A percentile compares a stretch with the other conserved stretches of the same genome.
phyloP scores from a whole-genome alignment of 2,113 vertebrate genomes.

The Glaucomys volans region DNA sequence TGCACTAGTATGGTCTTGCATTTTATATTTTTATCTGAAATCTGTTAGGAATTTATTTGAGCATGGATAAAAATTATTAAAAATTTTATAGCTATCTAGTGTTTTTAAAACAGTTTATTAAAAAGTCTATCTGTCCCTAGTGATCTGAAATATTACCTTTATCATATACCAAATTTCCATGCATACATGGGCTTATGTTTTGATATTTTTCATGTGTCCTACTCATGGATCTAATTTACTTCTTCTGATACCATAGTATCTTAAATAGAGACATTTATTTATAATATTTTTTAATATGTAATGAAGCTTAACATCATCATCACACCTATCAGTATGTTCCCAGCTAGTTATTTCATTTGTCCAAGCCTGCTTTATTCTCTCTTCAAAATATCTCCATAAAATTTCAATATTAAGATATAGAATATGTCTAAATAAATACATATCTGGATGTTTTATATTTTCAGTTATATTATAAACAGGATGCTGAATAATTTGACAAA shows the following conservation, averaged over 20 bases:
- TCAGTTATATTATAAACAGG: background rate
- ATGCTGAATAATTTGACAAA: background rate
- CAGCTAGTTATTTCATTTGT: background rate
- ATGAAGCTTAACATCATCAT: background rate
- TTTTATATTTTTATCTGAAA: conserved; percentile 31
- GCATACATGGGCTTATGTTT: background rate
- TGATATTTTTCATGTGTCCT: background rate
- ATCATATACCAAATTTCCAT: background rate
- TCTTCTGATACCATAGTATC: background rate
- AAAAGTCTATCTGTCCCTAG: background rate
- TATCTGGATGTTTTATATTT: background rate
- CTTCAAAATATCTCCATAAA: background rate
- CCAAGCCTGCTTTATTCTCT: background rate
- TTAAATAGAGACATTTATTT: background rate
- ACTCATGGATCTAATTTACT: background rate
- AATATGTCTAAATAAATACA: background rate
- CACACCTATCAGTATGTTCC: background rate
- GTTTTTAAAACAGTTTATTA: conserved; percentile 4
- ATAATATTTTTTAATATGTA: background rate
- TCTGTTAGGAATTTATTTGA: background rate
- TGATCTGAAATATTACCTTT: background rate
- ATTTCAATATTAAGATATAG: background rate
- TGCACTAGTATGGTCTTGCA: background rate
- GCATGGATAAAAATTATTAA: background rate
- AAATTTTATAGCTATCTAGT: background rate